phyloP scores from a whole-genome alignment of 2,888 invertebrate genomes.

The Bruchidius siliquastri region DNA sequence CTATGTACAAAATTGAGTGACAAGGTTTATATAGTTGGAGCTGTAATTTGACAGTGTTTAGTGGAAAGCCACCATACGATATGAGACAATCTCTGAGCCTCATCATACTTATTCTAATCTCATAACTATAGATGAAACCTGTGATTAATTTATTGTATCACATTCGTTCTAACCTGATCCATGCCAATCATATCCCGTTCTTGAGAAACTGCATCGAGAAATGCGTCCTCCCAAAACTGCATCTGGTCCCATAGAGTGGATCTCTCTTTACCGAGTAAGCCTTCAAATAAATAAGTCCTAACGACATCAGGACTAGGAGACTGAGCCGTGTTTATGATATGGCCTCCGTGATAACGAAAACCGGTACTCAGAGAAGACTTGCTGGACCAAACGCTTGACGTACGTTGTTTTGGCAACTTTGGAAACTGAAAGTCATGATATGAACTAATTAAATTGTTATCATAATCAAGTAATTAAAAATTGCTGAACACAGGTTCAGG shows the following conservation, averaged over 20 bases:
- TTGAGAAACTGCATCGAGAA: slow-evolving; percentile 94
- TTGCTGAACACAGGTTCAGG: too few species aligned
- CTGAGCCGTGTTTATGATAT: slow-evolving; percentile 76
- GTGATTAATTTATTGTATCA: too few species aligned
- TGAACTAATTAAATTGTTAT: neutral
- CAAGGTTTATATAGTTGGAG: too few species aligned
- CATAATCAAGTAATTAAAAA: too few species aligned
- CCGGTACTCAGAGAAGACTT: slow-evolving; percentile 86
- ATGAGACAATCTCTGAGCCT: too few species aligned
- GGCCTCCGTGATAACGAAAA: slow-evolving; percentile 82
- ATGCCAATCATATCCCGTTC: slow-evolving; percentile 98
- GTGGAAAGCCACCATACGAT: too few species aligned
- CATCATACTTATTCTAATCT: too few species aligned
- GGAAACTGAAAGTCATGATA: slow-evolving; percentile 53
- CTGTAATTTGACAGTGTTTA: too few species aligned
- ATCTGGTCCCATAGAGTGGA: slow-evolving; percentile 95
- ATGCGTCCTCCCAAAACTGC: slow-evolving; percentile 99
- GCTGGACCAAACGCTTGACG: slow-evolving; percentile 87
- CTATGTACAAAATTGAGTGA: too few species aligned
- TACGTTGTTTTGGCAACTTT: slow-evolving; percentile 69
- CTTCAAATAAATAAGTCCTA: slow-evolving; percentile 89
- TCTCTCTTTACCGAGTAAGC: slow-evolving; percentile 75
- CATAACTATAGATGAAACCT: too few species aligned
- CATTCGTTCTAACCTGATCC: slow-evolving; percentile 72
- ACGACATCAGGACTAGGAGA: slow-evolving; percentile 88